Evolutionary conservation across 1,140 invertebrate genomes (phyloP).

Genomic region (Drosophila subpulchrella): DNA sequence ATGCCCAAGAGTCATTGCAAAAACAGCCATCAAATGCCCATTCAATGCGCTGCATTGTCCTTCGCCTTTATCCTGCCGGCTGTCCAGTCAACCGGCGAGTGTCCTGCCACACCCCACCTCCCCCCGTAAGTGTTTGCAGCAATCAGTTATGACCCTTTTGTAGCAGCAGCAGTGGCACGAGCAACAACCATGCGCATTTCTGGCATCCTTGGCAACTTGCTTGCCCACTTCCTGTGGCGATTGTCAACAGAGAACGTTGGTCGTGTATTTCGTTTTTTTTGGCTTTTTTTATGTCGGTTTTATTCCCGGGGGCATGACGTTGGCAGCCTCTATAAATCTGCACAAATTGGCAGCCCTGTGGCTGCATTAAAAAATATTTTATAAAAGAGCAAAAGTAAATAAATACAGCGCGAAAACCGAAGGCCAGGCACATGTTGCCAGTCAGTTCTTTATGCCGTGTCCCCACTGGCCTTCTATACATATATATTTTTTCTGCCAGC

Average conservation of each 20-base stretch:
- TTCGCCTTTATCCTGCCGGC: slow-evolving; percentile 9
- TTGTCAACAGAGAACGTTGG: slow-evolving; percentile 70
- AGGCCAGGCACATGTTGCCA: slow-evolving; percentile 70
- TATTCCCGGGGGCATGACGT: slow-evolving; percentile 32
- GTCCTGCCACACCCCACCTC: not conserved
- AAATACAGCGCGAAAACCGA: slow-evolving; percentile 63
- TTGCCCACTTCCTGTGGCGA: slow-evolving; percentile 71
- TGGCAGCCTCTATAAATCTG: slow-evolving; percentile 76
- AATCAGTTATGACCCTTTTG: slow-evolving; percentile 74
- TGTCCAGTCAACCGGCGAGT: slow-evolving; percentile 25
- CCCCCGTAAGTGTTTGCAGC: slow-evolving; percentile 68
- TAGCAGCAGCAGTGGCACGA: slow-evolving; percentile 11
- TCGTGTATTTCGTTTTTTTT: slow-evolving; percentile 40
- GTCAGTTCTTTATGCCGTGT: slow-evolving; percentile 39
- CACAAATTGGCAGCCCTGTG: slow-evolving; percentile 82
- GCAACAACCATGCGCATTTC: slow-evolving; percentile 43
- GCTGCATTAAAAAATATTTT: slow-evolving; percentile 83
- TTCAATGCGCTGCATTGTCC: slow-evolving; percentile 50
- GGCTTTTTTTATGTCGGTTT: slow-evolving; percentile 24
- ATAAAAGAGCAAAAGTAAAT: slow-evolving; percentile 80
- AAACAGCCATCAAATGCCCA: slow-evolving; percentile 58
- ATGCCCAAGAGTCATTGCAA: slow-evolving; percentile 27
- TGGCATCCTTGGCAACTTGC: slow-evolving; percentile 57
- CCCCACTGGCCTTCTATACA: slow-evolving; percentile 11
- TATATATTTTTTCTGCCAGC: slow-evolving; percentile 38